phyloP scores from a whole-genome alignment of 2,888 invertebrate genomes.

The Drosophila lacicola region DNA sequence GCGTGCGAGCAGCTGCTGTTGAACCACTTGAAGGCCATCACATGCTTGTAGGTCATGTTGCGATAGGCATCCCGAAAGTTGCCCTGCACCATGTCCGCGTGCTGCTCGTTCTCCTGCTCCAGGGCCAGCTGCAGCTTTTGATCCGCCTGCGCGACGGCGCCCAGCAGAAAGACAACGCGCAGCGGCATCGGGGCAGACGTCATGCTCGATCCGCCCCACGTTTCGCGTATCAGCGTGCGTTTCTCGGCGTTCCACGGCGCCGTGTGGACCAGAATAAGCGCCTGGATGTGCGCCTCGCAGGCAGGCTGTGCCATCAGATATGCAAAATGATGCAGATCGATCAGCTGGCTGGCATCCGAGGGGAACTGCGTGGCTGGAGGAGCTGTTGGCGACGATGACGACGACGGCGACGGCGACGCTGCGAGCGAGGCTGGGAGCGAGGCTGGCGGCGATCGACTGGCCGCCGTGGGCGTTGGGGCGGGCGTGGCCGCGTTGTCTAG shows the following conservation, averaged over 20 bases:
- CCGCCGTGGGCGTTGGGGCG: slow-evolving; percentile 33
- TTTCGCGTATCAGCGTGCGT: slow-evolving; percentile 89
- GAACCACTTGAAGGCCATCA: slow-evolving; percentile 93
- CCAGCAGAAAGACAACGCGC: slow-evolving; percentile 89
- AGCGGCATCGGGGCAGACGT: slow-evolving; percentile 84
- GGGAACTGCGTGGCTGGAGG: background rate
- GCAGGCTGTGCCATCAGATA: slow-evolving; percentile 87
- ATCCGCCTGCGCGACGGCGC: slow-evolving; percentile 85
- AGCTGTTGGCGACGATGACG: background rate
- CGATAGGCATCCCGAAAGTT: slow-evolving; percentile 91
- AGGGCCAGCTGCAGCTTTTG: slow-evolving; percentile 83
- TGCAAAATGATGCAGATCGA: slow-evolving; percentile 88
- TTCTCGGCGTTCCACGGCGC: slow-evolving; percentile 89
- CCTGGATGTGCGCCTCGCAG: slow-evolving; percentile 86
- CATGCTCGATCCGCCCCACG: slow-evolving; percentile 89
- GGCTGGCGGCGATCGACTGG: slow-evolving; percentile 3
- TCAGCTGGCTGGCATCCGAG: slow-evolving; percentile 82
- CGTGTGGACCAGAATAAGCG: slow-evolving; percentile 89
- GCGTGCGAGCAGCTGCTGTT: slow-evolving; percentile 89
- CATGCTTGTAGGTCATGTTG: slow-evolving; percentile 94
- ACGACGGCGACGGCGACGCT: background rate
- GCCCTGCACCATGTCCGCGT: slow-evolving; percentile 91
- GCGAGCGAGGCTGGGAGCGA: background rate
- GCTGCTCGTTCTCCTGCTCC: slow-evolving; percentile 86
- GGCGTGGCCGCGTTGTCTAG: slow-evolving; percentile 45